Conservation (phyloP, 2,888 invertebrate genomes). For the Diaperis boleti region DNA sequence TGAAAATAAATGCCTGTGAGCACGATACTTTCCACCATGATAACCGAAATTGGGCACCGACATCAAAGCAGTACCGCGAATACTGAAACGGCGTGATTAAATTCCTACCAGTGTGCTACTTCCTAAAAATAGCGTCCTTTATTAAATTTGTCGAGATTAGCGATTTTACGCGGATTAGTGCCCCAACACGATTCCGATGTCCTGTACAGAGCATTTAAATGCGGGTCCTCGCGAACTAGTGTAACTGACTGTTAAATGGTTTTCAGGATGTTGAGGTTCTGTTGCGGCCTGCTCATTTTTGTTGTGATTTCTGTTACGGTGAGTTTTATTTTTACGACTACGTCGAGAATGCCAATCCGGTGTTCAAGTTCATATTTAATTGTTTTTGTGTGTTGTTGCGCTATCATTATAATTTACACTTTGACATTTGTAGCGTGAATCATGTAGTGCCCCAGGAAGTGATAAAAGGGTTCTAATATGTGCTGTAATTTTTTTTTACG, state of each 20-base stretch:
- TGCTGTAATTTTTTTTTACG: no score
- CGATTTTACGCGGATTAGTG: constrained; percentile 15
- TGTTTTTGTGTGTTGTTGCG: no score
- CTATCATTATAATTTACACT: no score
- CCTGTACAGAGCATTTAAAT: constrained; percentile 20
- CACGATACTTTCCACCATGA: background rate
- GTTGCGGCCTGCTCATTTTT: constrained; percentile 7
- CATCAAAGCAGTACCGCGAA: no score
- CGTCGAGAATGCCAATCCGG: constrained; percentile 12
- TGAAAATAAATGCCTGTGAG: constrained; percentile 10
- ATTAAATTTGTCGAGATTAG: constrained; percentile 19
- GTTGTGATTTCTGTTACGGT: constrained; percentile 22
- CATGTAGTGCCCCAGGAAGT: no score
- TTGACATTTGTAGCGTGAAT: no score
- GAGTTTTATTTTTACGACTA: constrained; percentile 5
- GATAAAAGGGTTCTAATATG: no score
- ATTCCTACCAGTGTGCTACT: constrained; percentile 10
- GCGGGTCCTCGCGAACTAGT: constrained; percentile 35
- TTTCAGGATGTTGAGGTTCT: constrained; percentile 29
- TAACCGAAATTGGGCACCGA: no score
- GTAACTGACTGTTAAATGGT: constrained; percentile 36
- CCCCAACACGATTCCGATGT: no score
- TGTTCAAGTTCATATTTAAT: constrained; percentile 16
- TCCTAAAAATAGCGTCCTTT: constrained; percentile 8
- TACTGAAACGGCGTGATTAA: no score